Percentiles rank a stretch among this genome's conserved stretches.
Conservation (phyloP, 1,140 invertebrate species). For the Cyclargus thomasi region DNA sequence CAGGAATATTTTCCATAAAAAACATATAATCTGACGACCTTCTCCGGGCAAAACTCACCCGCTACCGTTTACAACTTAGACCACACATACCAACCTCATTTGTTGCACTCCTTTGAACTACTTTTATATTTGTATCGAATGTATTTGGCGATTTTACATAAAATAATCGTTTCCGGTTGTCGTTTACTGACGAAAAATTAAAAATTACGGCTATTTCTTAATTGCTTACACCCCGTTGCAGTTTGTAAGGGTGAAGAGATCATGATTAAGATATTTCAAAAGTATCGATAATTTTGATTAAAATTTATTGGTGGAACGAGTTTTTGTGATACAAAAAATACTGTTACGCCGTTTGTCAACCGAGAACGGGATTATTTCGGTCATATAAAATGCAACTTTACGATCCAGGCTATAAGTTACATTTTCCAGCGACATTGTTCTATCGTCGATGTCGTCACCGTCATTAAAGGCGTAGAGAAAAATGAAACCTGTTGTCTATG, state of each 20-base stretch:
- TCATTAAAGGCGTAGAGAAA: no score
- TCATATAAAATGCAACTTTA: no score
- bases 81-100: conserved; percentile 36
- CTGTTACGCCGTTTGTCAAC: no score
- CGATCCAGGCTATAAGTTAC: no score
- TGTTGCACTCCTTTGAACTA: conserved; percentile 36
- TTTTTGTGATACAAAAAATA: neutral
- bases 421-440: no score
- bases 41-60: neutral
- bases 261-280: conserved; percentile 19
- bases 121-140: conserved; percentile 53
- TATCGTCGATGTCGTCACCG: no score
- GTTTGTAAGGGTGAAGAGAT: neutral
- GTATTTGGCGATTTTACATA: conserved; percentile 35
- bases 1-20: no score
- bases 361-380: no score
- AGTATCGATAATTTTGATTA: conserved; percentile 30
- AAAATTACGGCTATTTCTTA: neutral
- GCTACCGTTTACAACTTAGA: conserved; percentile 25
- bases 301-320: conserved; percentile 4
- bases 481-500: no score
- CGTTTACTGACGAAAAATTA: neutral
- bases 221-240: neutral
- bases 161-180: conserved; percentile 43
- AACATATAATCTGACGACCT: no score